Evolutionary conservation across 2,888 invertebrate genomes (phyloP).

Genomic region (Phaonia tiefii): DNA sequence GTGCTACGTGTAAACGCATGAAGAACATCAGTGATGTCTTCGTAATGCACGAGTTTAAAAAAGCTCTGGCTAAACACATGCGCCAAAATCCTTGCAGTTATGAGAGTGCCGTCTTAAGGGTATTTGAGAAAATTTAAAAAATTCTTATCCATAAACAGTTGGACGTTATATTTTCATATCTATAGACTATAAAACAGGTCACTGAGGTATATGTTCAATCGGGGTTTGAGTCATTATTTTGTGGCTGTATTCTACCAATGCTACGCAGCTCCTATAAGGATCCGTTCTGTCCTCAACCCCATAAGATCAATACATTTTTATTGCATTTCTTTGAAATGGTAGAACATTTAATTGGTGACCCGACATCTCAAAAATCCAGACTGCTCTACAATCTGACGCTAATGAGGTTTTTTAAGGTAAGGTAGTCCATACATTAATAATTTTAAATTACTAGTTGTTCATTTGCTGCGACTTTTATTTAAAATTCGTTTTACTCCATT

Average conservation of each 20-base stretch:
- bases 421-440: too few species aligned
- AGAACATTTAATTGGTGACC: slow-evolving; percentile 66
- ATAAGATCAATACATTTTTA: slow-evolving; percentile 71
- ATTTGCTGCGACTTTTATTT: too few species aligned
- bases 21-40: slow-evolving; percentile 69
- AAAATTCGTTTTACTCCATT: not conserved
- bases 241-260: slow-evolving; percentile 71
- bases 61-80: slow-evolving; percentile 60
- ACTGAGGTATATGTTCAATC: slow-evolving; percentile 72
- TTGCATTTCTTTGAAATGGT: slow-evolving; percentile 72
- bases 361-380: slow-evolving; percentile 67
- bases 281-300: slow-evolving; percentile 66
- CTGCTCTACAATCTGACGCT: slow-evolving; percentile 73
- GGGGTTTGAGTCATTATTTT: slow-evolving; percentile 72
- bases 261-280: slow-evolving; percentile 68
- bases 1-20: slow-evolving; percentile 71
- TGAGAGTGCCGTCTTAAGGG: slow-evolving; percentile 69
- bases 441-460: too few species aligned
- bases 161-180: not conserved
- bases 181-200: slow-evolving; percentile 70
- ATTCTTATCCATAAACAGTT: not conserved
- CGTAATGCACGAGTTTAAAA: slow-evolving; percentile 72
- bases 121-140: too few species aligned
- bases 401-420: slow-evolving; percentile 73
- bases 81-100: slow-evolving; percentile 64